Evolutionary conservation across 2,888 invertebrate genomes (phyloP).

Genomic region (Eristalis tenax): DNA sequence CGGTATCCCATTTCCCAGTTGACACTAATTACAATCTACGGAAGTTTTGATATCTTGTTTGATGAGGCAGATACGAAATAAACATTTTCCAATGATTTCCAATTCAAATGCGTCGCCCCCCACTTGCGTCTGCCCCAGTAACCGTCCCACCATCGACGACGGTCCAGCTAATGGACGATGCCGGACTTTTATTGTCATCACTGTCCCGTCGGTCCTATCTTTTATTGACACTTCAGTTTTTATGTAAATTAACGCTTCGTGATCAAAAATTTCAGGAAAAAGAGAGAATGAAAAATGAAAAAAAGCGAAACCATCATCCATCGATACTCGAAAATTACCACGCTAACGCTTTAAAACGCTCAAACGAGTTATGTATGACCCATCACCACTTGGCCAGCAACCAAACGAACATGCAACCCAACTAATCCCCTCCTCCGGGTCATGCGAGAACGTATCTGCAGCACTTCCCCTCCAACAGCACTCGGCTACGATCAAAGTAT

Average conservation of each 20-base stretch:
- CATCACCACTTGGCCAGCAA: background rate
- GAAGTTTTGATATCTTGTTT: background rate
- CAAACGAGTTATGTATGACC: background rate
- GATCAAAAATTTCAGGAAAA: constrained; percentile 16
- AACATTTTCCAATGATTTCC: constrained; percentile 36
- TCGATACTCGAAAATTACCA: constrained; percentile 26
- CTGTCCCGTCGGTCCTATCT: background rate
- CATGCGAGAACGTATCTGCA: constrained; percentile 29
- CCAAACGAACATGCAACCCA: background rate
- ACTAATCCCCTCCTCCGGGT: background rate
- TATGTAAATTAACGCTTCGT: constrained; percentile 45
- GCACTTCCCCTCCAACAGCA: constrained; percentile 32
- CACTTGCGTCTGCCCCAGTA: background rate
- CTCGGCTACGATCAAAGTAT: constrained; percentile 4
- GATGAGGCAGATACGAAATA: background rate
- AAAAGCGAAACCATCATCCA: background rate
- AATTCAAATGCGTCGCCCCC: constrained; percentile 18
- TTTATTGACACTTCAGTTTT: constrained; percentile 2
- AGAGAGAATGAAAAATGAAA: background rate
- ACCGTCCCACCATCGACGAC: background rate
- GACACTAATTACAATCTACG: no score
- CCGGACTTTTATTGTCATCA: constrained; percentile 14
- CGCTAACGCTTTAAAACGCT: background rate
- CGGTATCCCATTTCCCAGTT: no score
- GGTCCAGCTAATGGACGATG: constrained; percentile 1